Evolutionary conservation across 1,140 invertebrate genomes (phyloP).

Genomic region (Anoplophora glabripennis): DNA sequence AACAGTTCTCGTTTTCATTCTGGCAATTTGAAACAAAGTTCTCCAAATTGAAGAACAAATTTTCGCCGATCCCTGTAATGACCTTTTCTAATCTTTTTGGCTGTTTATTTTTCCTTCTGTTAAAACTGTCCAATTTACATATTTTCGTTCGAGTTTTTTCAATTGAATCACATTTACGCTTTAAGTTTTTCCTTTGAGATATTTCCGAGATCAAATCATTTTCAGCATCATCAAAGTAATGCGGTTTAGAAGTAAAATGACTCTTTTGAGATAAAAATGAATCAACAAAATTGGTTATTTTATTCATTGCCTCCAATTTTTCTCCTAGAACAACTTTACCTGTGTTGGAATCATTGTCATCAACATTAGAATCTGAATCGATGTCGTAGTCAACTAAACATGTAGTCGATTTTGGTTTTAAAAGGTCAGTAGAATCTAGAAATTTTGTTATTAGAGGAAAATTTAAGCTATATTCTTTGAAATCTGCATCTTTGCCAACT

Average conservation of each 20-base stretch:
- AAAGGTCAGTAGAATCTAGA: not conserved
- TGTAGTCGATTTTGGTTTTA: not conserved
- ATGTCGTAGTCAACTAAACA: constrained; percentile 38
- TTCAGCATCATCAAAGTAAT: constrained; percentile 36
- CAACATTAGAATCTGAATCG: constrained; percentile 24
- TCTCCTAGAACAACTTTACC: constrained; percentile 17
- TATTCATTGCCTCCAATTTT: constrained; percentile 14
- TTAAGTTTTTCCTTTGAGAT: constrained; percentile 33
- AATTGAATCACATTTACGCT: constrained; percentile 38
- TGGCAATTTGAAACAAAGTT: too few relatives aligned
- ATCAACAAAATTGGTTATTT: constrained; percentile 23
- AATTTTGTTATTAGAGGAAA: constrained; percentile 21
- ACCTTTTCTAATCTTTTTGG: constrained; percentile 35
- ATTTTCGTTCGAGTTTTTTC: constrained; percentile 31
- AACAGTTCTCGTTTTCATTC: too few relatives aligned
- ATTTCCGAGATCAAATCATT: constrained; percentile 41
- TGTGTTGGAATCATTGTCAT: constrained; percentile 14
- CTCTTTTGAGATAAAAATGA: constrained; percentile 10
- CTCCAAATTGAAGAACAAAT: too few relatives aligned
- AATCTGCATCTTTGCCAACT: constrained; percentile 17
- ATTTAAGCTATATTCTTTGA: constrained; percentile 16
- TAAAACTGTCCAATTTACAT: constrained; percentile 30
- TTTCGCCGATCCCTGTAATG: too few relatives aligned
- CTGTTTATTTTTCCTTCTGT: constrained; percentile 38
- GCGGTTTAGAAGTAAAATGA: constrained; percentile 8